Base-by-base conservation (phyloP, 2,888 invertebrate species). In the Hyppa rectilinea region DNA sequence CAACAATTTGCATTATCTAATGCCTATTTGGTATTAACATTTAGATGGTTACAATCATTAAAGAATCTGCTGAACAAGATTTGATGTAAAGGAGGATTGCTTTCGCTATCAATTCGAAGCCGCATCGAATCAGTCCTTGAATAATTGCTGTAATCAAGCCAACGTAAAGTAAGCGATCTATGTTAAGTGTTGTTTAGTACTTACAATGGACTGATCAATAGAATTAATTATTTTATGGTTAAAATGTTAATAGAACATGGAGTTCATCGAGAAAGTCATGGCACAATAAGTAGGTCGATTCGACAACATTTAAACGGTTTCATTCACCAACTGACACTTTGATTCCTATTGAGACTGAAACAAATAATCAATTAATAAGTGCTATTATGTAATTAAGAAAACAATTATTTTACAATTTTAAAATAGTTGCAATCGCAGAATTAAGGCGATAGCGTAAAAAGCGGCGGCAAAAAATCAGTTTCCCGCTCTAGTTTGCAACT, bases 401-500 rank as follows among this genome's bases (percentile, higher is more conserved):
- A 59, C 36, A n/a, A 68, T 75, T 63, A 61, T 60, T 65, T 47
- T 36, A 69, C 55, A 43, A 49, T 23, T 49, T 75, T 61, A 43
- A 40, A 60, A 49, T 64, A 49, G 59, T 67, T 56, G 43, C 43
- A 47, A 62, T 43, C 43, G 23, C 29, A 61, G 34, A 64, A 71
- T 58, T 75, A 53, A 63, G 23, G 61, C 29, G 68, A 53, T 29
- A 43, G 49, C 50, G 69, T 82, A 85, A 87, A 74, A 88, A 55
- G 64, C 87, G 84, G 60, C 81, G 84, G 85, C 87, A 87, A 84
- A 89, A 89, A 91, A 90, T 90, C 80, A 83, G 85, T 90, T 91
- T 88, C 85, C 78, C 91, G 91, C 88, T 93, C 91, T 89, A 91
- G 87, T 92, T 91, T 91, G 83, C 75, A 65, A 63, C 65, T 52